phyloP scores from a whole-genome alignment of 2,113 vertebrate species.

The Saccopteryx leptura region DNA sequence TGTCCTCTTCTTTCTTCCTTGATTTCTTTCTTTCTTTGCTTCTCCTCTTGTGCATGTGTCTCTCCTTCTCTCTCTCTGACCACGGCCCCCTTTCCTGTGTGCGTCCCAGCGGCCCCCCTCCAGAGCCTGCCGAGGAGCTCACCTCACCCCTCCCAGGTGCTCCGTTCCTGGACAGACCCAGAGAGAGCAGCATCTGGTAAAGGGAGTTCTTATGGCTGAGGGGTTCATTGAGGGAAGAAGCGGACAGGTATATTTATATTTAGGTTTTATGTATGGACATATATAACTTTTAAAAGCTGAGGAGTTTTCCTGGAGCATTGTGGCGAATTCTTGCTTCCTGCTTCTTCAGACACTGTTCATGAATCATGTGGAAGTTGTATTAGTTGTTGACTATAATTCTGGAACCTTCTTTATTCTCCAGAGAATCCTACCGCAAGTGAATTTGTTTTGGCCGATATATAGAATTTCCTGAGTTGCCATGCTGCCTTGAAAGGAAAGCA shows the following conservation, averaged over 20 bases:
- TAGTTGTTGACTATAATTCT: background rate
- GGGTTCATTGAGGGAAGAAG: background rate
- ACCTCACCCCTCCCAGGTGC: background rate
- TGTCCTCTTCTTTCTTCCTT: background rate
- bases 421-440: no score
- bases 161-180: background rate
- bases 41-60: slow-evolving; percentile 4
- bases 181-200: slow-evolving; percentile 53
- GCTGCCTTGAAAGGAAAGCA: no score
- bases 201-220: slow-evolving; percentile 44
- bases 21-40: background rate
- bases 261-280: background rate
- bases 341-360: slow-evolving; percentile 33
- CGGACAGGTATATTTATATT: background rate
- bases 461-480: no score
- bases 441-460: no score
- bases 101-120: background rate
- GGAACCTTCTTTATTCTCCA: background rate
- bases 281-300: background rate
- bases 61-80: background rate
- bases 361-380: background rate
- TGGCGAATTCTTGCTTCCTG: slow-evolving; percentile 13
- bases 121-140: background rate
- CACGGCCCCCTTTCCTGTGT: background rate
- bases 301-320: slow-evolving; percentile 41